Conservation (phyloP, 1,140 invertebrate genomes). For the Bathynomus jamesi region DNA sequence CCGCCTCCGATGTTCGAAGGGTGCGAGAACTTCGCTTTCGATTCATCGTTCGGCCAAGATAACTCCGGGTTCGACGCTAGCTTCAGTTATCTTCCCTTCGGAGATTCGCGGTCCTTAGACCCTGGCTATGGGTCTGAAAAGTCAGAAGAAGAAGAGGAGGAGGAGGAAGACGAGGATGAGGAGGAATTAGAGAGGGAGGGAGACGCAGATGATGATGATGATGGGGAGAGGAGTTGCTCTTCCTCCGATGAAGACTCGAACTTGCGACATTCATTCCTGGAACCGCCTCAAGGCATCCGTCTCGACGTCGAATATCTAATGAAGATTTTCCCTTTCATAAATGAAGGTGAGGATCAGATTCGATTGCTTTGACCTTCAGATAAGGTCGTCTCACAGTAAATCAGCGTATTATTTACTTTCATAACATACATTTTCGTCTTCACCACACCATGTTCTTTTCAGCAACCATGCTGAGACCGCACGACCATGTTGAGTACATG, state of each 20-base stretch:
- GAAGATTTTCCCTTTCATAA: slow-evolving; percentile 29
- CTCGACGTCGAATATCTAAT: slow-evolving; percentile 5
- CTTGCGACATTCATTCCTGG: background rate
- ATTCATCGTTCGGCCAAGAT: background rate
- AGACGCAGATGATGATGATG: background rate
- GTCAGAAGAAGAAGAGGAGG: background rate
- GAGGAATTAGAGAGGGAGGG: too few relatives aligned
- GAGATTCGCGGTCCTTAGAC: background rate
- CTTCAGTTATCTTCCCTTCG: background rate
- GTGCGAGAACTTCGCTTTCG: background rate
- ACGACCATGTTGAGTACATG: too few relatives aligned
- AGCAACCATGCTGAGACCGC: too few relatives aligned
- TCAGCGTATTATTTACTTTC: too few relatives aligned
- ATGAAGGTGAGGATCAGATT: slow-evolving; percentile 34
- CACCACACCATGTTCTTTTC: too few relatives aligned
- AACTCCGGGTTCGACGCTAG: background rate
- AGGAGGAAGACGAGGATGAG: too few relatives aligned
- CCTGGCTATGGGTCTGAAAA: background rate
- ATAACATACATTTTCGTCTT: too few relatives aligned
- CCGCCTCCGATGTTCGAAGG: background rate
- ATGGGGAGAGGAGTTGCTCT: background rate
- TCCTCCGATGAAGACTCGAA: background rate
- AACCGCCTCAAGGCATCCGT: background rate
- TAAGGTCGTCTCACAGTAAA: too few relatives aligned
- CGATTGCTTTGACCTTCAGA: too few relatives aligned